Base-by-base conservation (phyloP, 2,113 vertebrate genomes). In the Phylloscopus whistleri region DNA sequence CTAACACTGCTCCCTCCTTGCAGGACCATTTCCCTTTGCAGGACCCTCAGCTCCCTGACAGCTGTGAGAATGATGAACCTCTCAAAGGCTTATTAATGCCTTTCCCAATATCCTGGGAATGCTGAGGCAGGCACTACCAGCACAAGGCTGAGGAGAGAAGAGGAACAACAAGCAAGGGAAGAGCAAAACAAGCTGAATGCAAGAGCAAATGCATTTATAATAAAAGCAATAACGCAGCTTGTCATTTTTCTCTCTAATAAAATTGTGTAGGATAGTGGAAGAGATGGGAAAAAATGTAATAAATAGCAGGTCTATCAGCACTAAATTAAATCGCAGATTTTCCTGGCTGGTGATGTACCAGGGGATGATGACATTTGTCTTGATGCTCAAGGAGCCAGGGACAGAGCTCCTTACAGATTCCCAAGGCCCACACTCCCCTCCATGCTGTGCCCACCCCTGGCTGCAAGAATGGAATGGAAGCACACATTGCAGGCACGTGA, bases 201-300 rank as follows among this genome's bases (percentile, higher is more conserved):
- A 4, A 81, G 86, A 90, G 82, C 96, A 95, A 89, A 53, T 22
- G 75, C 96, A 97, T 98, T 97, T 96, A 97, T 98, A 98, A 98
- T 97, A 97, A 97, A 97, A 97, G 94, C 96, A 97, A 97, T 97
- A 98, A 96, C 76, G 2, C 62, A 0, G 19, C 93, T 91, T 96
- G 96, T 95, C 96, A 95, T 97, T 94, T 97, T 94, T 94, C 77
- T 78, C 72, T 88, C 95, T 97, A 97, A 98, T 97, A 96, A 97
- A 97, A 97, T 94, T 93, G 89, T 72, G 89, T 31, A 66, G 97
- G 92, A 81, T 66, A 91, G 89, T 60, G 84, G 89, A 74, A 49
- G 87, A 94, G 95, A 80, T 93, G 79, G 92, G 64, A 64, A 88
- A 90, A 84, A 82, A 69, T 6, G 49, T 93, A 95, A 97, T 96